A percentile compares a stretch with the other conserved stretches of the same genome.
phyloP scores from a whole-genome alignment of 2,797 vertebrate species.

The Cheirogaleus major region DNA sequence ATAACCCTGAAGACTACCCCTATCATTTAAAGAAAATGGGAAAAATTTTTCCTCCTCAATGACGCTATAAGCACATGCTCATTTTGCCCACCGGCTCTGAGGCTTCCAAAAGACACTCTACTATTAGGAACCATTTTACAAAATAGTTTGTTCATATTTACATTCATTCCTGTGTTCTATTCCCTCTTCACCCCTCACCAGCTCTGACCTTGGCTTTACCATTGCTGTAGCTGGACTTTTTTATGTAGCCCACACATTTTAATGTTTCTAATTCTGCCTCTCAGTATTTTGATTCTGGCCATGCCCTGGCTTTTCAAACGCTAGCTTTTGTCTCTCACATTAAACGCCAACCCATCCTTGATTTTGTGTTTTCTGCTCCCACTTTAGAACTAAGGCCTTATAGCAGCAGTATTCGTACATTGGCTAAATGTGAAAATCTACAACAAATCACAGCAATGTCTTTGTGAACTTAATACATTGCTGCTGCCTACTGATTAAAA shows the following conservation, averaged over 20 bases:
- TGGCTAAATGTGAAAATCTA: constrained; percentile 43
- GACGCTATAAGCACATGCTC: background rate
- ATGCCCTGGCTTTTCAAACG: background rate
- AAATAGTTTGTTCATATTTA: background rate
- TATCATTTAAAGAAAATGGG: background rate
- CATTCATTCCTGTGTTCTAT: background rate
- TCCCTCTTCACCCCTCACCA: background rate
- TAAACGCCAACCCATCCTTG: background rate
- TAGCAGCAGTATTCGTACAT: background rate
- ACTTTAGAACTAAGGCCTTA: background rate
- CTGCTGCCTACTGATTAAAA: background rate
- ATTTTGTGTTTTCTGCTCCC: constrained; percentile 5
- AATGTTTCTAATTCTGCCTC: background rate
- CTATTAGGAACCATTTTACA: background rate
- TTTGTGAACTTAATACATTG: constrained; percentile 10
- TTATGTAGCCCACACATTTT: background rate
- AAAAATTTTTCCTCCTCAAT: background rate
- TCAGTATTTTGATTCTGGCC: background rate
- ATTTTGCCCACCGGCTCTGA: background rate
- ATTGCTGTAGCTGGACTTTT: background rate
- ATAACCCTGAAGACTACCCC: background rate
- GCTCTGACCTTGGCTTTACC: background rate
- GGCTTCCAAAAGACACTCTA: background rate
- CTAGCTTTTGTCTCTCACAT: background rate
- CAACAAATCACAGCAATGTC: constrained; percentile 9